Percentiles rank a stretch among this genome's conserved stretches.
Evolutionary conservation across 2,113 vertebrate species (phyloP).

Genomic region (Mormyrus lacerda): DNA sequence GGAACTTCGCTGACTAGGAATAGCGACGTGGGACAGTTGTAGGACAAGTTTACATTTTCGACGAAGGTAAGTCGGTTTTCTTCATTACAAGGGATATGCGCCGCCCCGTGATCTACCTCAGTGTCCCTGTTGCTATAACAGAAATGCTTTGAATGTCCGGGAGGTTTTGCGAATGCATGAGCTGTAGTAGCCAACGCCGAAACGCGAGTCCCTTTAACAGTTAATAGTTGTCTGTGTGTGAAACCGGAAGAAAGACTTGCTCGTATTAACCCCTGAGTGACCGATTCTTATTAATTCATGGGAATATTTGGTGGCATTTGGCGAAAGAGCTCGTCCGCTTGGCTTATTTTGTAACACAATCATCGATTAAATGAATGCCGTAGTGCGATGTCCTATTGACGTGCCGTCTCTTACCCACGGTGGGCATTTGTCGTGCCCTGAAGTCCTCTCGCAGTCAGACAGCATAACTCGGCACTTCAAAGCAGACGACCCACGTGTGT

Average conservation of each 20-base stretch:
- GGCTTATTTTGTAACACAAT: background rate
- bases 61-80: constrained; percentile 9
- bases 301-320: background rate
- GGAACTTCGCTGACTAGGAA: constrained; percentile 8
- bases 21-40: constrained; percentile 12
- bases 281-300: background rate
- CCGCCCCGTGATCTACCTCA: background rate
- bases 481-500: constrained; percentile 31
- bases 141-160: background rate
- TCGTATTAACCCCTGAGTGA: constrained; percentile 1
- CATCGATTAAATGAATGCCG: background rate
- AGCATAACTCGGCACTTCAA: constrained; percentile 6
- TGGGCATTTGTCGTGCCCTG: background rate
- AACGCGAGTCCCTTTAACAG: background rate
- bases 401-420: background rate
- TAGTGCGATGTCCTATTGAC: background rate
- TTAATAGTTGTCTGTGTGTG: background rate
- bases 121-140: background rate
- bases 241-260: constrained; percentile 5
- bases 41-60: constrained; percentile 4
- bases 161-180: background rate
- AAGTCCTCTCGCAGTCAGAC: background rate
- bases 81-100: background rate
- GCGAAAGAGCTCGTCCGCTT: background rate
- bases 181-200: background rate